phyloP scores from a whole-genome alignment of 1,140 invertebrate species.

The Tetragnatha versicolor region DNA sequence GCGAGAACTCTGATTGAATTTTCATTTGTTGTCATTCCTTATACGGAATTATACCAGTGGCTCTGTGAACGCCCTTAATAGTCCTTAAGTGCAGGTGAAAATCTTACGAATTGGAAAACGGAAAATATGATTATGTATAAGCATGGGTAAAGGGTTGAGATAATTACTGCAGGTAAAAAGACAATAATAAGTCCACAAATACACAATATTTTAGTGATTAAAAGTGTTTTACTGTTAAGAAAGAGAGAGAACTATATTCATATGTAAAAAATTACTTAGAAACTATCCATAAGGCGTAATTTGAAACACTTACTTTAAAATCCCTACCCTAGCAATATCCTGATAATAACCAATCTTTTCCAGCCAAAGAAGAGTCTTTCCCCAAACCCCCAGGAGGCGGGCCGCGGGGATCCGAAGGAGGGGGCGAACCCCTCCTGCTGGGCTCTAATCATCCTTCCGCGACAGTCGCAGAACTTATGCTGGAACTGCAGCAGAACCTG shows the following conservation, averaged over 20 bases:
- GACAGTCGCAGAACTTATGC: constrained; percentile 26
- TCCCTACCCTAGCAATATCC: too few relatives aligned
- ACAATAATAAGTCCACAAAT: neutral
- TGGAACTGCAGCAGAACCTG: constrained; percentile 72
- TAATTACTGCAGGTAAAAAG: too few relatives aligned
- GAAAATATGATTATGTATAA: too few relatives aligned
- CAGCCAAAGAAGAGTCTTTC: neutral
- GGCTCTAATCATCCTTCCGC: constrained; percentile 16
- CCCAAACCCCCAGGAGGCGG: neutral
- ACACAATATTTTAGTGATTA: neutral
- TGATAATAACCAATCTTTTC: neutral
- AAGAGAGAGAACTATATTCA: neutral
- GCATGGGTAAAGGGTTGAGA: too few relatives aligned
- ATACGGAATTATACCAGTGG: too few relatives aligned
- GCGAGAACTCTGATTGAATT: too few relatives aligned
- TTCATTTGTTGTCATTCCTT: too few relatives aligned
- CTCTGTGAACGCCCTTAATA: too few relatives aligned
- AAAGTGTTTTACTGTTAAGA: neutral
- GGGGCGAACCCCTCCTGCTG: neutral
- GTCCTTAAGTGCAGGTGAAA: too few relatives aligned
- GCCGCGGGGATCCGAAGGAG: neutral
- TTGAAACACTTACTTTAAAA: too few relatives aligned
- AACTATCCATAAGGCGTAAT: too few relatives aligned
- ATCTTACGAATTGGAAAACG: too few relatives aligned
- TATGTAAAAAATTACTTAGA: neutral